Evolutionary conservation across 2,113 vertebrate genomes (phyloP), one percentile per base, ranked within the genome.

Genomic region (Phaethornis superciliosus): DNA sequence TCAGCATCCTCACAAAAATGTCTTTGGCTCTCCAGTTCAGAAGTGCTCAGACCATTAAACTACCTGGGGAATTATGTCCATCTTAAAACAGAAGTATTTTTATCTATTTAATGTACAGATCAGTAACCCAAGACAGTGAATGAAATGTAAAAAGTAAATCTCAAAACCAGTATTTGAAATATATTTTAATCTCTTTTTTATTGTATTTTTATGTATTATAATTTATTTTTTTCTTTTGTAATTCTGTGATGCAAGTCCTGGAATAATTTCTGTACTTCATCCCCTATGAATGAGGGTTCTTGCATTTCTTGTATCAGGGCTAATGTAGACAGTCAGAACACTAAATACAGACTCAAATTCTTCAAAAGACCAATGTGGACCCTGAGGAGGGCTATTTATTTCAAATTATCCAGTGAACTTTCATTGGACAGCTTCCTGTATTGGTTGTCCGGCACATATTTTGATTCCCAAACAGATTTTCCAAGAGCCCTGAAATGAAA

Each of bases 391-490:
- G 2, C 20, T 59, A 80, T 54, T 96, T 96, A 95, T 87, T 67
- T 63, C 20, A 24, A 13, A 9, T 74, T 82, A 79, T 23, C 81
- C 35, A 54, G 5, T 64, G 87, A 88, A 60, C 18, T 84, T 72
- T 71, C 18, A 7, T 91, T 72, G 9, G 65, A 6, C 55, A 15
- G 54, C 5, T 79, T 81, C 23, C 81, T 70, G 20, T 42, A 70
- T 95, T 89, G 67, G 88, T 55, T 47, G 35, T n/a, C 77, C 75
- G 64, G 63, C 30, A 77, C 79, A 70, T 28, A 21, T 95, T 96
- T 97, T 63, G 80, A 49, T 64, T 81, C 87, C 96, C 93, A 97
- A 64, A 93, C 77, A 65, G 79, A 10, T 88, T 97, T 97, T 59
- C 96, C 24, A 75, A 81, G n/a, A 23, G 55, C 22, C 89, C 96